phyloP scores from a whole-genome alignment of 2,113 vertebrate genomes.

The Synchiropus splendidus region DNA sequence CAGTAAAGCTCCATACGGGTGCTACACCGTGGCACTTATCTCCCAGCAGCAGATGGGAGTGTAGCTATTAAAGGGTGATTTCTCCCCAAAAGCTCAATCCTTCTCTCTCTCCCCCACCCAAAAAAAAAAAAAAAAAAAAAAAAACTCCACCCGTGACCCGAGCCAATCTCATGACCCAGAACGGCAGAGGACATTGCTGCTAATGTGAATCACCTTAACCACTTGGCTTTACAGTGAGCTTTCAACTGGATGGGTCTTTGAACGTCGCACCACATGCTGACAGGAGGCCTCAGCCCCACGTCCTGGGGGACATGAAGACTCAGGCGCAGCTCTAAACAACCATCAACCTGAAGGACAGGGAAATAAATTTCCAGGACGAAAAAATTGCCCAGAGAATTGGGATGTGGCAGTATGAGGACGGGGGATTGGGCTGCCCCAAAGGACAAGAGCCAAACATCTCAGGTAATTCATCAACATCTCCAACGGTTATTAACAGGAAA shows the following conservation, averaged over 20 bases:
- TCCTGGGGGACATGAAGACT: constrained; percentile 23
- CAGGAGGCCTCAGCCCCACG: constrained; percentile 20
- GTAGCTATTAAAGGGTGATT: constrained; percentile 15
- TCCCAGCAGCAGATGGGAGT: constrained; percentile 29
- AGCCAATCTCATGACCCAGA: constrained; percentile 14
- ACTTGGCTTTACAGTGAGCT: constrained; percentile 34
- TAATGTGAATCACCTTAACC: constrained; percentile 39
- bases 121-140: constrained; percentile 6
- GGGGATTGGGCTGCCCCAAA: constrained; percentile 22
- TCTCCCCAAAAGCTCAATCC: constrained; percentile 13
- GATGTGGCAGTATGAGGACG: constrained; percentile 17
- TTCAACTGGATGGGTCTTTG: constrained; percentile 42
- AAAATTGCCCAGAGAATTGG: constrained; percentile 23
- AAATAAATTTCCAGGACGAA: constrained; percentile 27
- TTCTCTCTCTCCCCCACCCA: too few species aligned
- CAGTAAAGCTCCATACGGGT: constrained; percentile 11
- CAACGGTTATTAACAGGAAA: constrained; percentile 50
- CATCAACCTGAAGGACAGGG: constrained; percentile 44
- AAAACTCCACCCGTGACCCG: constrained; percentile 13
- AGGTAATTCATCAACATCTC: constrained; percentile 42
- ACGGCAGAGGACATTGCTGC: constrained; percentile 21
- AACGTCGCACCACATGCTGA: constrained; percentile 29
- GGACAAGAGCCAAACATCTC: constrained; percentile 31
- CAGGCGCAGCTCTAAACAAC: constrained; percentile 48
- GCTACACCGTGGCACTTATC: constrained; percentile 18